Evolutionary conservation across 2,888 invertebrate species (phyloP).

Genomic region (Kryphioiulus occultus): DNA sequence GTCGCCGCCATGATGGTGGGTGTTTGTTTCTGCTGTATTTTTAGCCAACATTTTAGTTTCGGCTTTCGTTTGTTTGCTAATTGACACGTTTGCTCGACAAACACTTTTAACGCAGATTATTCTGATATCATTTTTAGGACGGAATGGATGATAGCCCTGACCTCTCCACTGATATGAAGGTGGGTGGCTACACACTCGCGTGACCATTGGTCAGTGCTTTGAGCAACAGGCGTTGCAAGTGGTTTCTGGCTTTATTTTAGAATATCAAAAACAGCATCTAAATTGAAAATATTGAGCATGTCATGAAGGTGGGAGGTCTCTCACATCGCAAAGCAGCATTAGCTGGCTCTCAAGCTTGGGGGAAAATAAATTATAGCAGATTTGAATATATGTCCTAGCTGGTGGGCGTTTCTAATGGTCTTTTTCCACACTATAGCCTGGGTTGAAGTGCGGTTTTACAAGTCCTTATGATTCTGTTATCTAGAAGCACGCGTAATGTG

Average conservation of each 20-base stretch:
- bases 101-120: neutral
- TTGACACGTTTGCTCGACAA: neutral
- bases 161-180: slow-evolving; percentile 48
- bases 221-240: slow-evolving; percentile 44
- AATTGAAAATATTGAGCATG: neutral
- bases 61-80: neutral
- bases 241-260: neutral
- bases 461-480: too few relatives aligned
- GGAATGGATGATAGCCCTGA: slow-evolving; percentile 53
- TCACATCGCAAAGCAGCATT: neutral
- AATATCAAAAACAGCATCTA: neutral
- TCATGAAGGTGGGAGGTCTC: neutral
- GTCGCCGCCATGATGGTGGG: slow-evolving; percentile 50
- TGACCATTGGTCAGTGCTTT: slow-evolving; percentile 1
- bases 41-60: neutral
- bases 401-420: neutral
- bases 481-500: too few relatives aligned
- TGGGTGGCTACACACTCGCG: neutral
- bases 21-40: neutral
- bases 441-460: too few relatives aligned
- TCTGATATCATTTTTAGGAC: slow-evolving; percentile 48
- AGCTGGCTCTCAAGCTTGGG: too few relatives aligned
- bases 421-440: too few relatives aligned
- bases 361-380: neutral
- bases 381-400: neutral